Evolutionary conservation across 2,113 vertebrate species (phyloP), one percentile per base, ranked within the genome.

Genomic region (Macquaria ambigua): DNA sequence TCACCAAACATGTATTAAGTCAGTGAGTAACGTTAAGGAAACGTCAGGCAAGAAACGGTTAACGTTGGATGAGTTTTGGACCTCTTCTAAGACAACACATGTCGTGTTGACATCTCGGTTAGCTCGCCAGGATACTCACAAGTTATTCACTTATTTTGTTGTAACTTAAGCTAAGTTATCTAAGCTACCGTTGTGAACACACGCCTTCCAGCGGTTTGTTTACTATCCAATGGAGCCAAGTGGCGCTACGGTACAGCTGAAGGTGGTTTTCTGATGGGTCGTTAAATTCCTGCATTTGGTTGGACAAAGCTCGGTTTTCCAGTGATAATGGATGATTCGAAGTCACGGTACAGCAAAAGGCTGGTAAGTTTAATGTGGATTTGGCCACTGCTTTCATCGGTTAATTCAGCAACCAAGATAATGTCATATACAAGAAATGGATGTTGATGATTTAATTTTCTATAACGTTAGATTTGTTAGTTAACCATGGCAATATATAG

Each of bases 291-390:
- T 25, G 46, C n/a, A 1, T 58, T 9, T 74, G 21, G 28, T 16
- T 28, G 31, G n/a, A 71, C 15, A 39, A 5, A 53, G 10, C 11
- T 4, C 5, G 3, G 10, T 11, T 53, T 53, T 12, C 25, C 28
- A 23, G 39, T 50, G 31, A 69, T 63, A 48, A 93, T 93, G 92
- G 90, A 91, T 68, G 74, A 87, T 4, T 88, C 85, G 25, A 92
- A 96, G 86, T 95, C 96, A 63, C 96, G 97, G 58, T 97, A 97
- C 95, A 99, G 97, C 94, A 97, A 97, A 94, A 96, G 97, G 93
- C 95, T 99, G 97, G 98, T 98, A 92, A 96, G 97, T 96, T 8
- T 8, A 1, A 25, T n/a, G 3, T 8, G 18, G 10, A 18, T 31
- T 28, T 62, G 34, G 18, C 31, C 0, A 16, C 20, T 43, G 46